Conservation (phyloP, 1,140 invertebrate genomes). For the Aphelinus certus region DNA sequence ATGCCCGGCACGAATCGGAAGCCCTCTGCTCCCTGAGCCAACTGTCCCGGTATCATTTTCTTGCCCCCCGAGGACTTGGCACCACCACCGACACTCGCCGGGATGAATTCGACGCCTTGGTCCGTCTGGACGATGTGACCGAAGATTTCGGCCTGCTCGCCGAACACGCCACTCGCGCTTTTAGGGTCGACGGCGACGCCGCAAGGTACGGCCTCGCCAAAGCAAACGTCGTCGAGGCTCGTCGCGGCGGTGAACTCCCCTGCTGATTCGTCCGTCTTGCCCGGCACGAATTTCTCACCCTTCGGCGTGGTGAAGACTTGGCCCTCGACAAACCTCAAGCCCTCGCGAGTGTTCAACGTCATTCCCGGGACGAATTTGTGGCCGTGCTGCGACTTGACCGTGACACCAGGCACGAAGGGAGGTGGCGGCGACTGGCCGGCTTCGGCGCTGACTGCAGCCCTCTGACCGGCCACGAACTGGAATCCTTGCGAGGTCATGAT, state of each 20-base stretch:
- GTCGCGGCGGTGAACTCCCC: conserved; percentile 71
- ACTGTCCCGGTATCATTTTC: conserved; percentile 72
- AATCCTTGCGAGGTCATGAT: conserved; percentile 66
- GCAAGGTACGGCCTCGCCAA: conserved; percentile 64
- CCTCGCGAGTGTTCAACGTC: conserved; percentile 72
- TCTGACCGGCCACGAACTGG: conserved; percentile 76
- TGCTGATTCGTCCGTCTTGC: conserved; percentile 65
- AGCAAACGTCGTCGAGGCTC: conserved; percentile 68
- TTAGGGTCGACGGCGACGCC: conserved; percentile 72
- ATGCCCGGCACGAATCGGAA: conserved; percentile 77
- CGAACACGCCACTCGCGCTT: conserved; percentile 61
- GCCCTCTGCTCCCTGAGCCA: conserved; percentile 70
- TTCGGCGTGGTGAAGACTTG: conserved; percentile 70
- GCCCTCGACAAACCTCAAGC: conserved; percentile 74
- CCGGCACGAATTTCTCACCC: conserved; percentile 71
- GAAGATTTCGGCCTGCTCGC: conserved; percentile 70
- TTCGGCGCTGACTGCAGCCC: conserved; percentile 62
- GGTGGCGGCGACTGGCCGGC: conserved; percentile 65
- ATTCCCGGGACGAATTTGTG: conserved; percentile 73
- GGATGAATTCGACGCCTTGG: conserved; percentile 76
- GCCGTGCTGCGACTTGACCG: conserved; percentile 64
- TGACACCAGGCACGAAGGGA: conserved; percentile 73
- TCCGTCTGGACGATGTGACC: conserved; percentile 76
- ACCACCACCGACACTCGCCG: conserved; percentile 60
- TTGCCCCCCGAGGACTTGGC: conserved; percentile 66